Conservation (phyloP, 1,140 invertebrate genomes). For the Drosophila takahashii region DNA sequence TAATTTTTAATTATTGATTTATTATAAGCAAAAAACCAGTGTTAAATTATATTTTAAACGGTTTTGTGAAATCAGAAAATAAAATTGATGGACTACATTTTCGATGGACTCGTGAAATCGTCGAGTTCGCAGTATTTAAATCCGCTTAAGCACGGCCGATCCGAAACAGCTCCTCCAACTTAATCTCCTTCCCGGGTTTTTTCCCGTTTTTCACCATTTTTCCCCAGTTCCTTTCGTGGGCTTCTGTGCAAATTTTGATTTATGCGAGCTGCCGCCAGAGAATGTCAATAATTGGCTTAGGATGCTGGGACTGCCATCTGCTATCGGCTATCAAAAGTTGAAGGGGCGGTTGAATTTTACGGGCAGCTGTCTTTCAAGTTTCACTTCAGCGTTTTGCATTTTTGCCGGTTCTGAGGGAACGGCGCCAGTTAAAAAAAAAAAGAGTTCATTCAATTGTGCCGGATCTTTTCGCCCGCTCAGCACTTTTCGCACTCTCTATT, state of each 20-base stretch:
- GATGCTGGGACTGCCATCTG: slow-evolving; percentile 30
- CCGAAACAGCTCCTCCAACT: background rate
- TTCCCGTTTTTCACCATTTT: slow-evolving; percentile 1
- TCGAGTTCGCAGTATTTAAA: slow-evolving; percentile 1
- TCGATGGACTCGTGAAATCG: background rate
- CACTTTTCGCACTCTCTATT: slow-evolving; percentile 2
- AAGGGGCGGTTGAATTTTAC: background rate
- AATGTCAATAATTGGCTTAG: slow-evolving; percentile 72
- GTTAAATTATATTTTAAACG: no score
- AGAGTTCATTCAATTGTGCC: slow-evolving; percentile 19
- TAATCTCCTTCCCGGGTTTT: slow-evolving; percentile 1
- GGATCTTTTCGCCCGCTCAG: slow-evolving; percentile 9
- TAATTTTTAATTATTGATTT: no score
- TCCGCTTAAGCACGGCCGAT: slow-evolving; percentile 14
- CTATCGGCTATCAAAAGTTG: slow-evolving; percentile 16
- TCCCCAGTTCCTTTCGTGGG: background rate
- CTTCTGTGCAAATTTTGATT: slow-evolving; percentile 56
- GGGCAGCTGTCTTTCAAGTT: slow-evolving; percentile 51
- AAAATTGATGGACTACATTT: background rate
- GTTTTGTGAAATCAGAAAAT: no score
- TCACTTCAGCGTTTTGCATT: slow-evolving; percentile 20
- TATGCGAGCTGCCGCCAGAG: slow-evolving; percentile 61
- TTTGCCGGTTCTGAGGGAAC: slow-evolving; percentile 1
- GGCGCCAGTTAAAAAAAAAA: slow-evolving; percentile 6
- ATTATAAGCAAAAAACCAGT: no score